Base-by-base conservation (phyloP, 1,140 invertebrate species). In the Hetaerina americana region DNA sequence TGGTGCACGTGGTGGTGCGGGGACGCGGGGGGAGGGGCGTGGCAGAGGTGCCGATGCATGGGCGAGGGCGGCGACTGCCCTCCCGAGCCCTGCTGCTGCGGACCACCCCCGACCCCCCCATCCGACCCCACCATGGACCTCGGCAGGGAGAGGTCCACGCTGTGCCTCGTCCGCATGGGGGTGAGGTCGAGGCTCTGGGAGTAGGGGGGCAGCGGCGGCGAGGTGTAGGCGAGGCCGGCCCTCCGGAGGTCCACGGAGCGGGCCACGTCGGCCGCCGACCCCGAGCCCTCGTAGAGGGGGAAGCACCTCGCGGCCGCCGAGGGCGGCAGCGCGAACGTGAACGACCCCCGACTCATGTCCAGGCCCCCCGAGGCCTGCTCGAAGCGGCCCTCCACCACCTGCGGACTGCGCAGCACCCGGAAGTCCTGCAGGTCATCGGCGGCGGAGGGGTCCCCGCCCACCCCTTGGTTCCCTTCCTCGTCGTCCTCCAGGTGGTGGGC, bases 101-200 rank as follows among this genome's bases (percentile, higher is more conserved):
- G 40, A 12, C 40, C 40, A 3, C 12, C 27, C 27, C 28, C 28
- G 1, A 18, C 27, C n/a, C 12, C 27, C 27, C 28, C 28, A 2
- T 28, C 27, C 2, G 25, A 25, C 67, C 25, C 27, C 2, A 68
- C 67, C 2, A 26, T 18, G 24, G 25, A 18, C 25, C 27, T 57
- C 22, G 25, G 25, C 15, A 26, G 27, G 27, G 40, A 66, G 24
- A 71, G 70, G 24, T 71, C 70, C 31, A 71, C 57, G 49, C 70
- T 71, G 40, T 71, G 70, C 22, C 57, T 31, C 5, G 24, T 28
- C 3, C 40, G 40, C 40, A 57, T 57, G 1, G 40, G 66, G 15
- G 70, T 70, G 26, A 70, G 29, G 15, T 70, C 70, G 6, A 70
- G 49, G 26, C 31, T 70, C 24, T 70, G 70, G 24, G 49, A 40